Conservation (phyloP, 2,888 invertebrate genomes). For the Lithophane ornitopus region DNA sequence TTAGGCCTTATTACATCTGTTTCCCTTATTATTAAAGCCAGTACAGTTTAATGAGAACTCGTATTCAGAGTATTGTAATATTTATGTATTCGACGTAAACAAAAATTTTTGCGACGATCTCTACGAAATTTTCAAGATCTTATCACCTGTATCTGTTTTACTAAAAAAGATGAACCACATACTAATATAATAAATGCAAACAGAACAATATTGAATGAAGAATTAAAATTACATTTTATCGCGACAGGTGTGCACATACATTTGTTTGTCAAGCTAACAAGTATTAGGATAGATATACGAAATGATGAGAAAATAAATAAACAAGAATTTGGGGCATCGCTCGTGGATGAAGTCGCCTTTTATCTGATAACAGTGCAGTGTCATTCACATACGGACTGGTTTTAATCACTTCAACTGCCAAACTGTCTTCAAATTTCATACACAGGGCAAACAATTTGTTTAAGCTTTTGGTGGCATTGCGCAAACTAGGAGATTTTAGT, state of each 20-base stretch:
- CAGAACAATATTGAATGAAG: constrained; percentile 45
- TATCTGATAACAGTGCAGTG: constrained; percentile 54
- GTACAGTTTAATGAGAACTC: neutral
- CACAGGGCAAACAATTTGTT: constrained; percentile 23
- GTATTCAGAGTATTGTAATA: no score
- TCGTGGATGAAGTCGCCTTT: constrained; percentile 11
- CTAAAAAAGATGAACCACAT: constrained; percentile 16
- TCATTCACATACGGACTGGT: constrained; percentile 29
- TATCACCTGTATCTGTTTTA: constrained; percentile 9
- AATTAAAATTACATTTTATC: constrained; percentile 46
- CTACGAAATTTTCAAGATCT: neutral
- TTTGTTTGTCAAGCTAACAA: constrained; percentile 44
- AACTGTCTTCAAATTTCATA: constrained; percentile 25
- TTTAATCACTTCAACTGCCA: constrained; percentile 38
- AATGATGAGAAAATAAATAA: constrained; percentile 38
- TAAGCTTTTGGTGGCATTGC: neutral
- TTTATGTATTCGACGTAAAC: neutral
- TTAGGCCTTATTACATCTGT: neutral
- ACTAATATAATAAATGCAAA: constrained; percentile 27
- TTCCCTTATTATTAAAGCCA: neutral
- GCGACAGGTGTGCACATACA: constrained; percentile 22
- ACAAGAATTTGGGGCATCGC: constrained; percentile 47
- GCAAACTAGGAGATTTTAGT: constrained; percentile 3
- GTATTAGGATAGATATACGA: constrained; percentile 40
- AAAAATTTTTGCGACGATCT: neutral